Base-by-base conservation (phyloP, 1,140 invertebrate species). In the Drosophila virilis region DNA sequence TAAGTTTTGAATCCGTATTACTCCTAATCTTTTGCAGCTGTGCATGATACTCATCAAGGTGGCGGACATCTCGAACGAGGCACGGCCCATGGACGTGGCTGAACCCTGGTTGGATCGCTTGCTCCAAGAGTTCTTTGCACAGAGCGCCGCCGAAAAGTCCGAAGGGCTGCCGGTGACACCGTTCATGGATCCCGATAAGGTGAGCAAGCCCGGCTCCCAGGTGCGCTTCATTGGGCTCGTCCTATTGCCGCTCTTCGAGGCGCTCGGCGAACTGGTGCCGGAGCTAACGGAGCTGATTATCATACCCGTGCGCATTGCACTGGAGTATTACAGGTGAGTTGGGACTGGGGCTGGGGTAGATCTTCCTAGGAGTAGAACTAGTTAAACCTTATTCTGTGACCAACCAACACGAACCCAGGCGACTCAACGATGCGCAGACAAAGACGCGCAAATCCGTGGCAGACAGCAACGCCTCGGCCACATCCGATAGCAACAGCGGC, bases 151-250 rank as follows among this genome's bases (percentile, higher is more conserved):
- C 7, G 97, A 97, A 88, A 97, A 97, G 90, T 93, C 96, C 43
- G 96, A 97, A 91, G 96, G 97, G 8, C 93, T 97, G 64, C 96
- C 97, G 1, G 96, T 97, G 1, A 97, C 97, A 7, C 96, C 97
- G 0, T 97, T 97, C 86, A 97, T 97, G 97, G 97, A 97, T 90
- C 94, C 96, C n/a, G 96, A 97, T 67, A 97, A 97, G 93, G 96
- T 97, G 10, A 97, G 96, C 42, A 97, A 97, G 92, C 96, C 96
- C 4, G 96, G 96, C 32, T 97, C 96, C 0, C 97, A 97, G 91
- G 96, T 96, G 89, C 96, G 96, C 59, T 97, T 97, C 92, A 97
- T 97, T 78, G 96, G 96, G 15, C 94, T 97, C 77, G 96, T 97
- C 37, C 93, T 97, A 1, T 92, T 97, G 61, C 97, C 97, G 1